phyloP scores from a whole-genome alignment of 2,888 invertebrate species.

The Platycheirus albimanus region DNA sequence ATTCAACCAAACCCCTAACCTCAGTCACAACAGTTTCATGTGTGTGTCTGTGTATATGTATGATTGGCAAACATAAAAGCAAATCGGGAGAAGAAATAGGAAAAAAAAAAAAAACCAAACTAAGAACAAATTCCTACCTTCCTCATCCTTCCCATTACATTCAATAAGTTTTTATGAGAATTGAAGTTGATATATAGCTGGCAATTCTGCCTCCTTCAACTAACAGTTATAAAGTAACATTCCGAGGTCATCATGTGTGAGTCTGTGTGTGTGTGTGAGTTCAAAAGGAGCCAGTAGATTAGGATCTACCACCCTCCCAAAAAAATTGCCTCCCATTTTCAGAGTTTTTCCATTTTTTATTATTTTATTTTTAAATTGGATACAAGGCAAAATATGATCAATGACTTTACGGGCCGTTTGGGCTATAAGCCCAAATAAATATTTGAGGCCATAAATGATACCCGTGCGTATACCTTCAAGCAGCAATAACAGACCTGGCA shows the following conservation, averaged over 20 bases:
- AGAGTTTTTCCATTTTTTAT: background rate
- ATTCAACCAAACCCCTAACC: background rate
- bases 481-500: too few relatives aligned
- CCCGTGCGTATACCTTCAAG: conserved; percentile 46
- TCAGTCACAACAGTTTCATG: conserved; percentile 10
- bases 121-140: conserved; percentile 38
- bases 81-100: background rate
- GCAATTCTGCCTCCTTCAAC: conserved; percentile 2
- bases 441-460: conserved; percentile 61
- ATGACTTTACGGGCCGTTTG: conserved; percentile 63
- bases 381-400: conserved; percentile 69
- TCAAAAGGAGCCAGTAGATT: conserved; percentile 40
- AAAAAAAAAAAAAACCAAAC: conserved; percentile 4
- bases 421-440: conserved; percentile 69
- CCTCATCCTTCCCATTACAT: conserved; percentile 25
- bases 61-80: conserved; percentile 3
- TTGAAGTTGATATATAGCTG: conserved; percentile 53
- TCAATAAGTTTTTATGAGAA: conserved; percentile 60
- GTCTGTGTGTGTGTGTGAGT: background rate
- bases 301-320: conserved; percentile 38
- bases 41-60: too few relatives aligned
- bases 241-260: conserved; percentile 21
- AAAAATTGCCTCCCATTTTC: conserved; percentile 29
- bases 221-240: conserved; percentile 53
- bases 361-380: conserved; percentile 47